Percentiles rank a stretch among this genome's conserved stretches.
Evolutionary conservation across 1,140 invertebrate genomes (phyloP).

Genomic region (Battus philenor): DNA sequence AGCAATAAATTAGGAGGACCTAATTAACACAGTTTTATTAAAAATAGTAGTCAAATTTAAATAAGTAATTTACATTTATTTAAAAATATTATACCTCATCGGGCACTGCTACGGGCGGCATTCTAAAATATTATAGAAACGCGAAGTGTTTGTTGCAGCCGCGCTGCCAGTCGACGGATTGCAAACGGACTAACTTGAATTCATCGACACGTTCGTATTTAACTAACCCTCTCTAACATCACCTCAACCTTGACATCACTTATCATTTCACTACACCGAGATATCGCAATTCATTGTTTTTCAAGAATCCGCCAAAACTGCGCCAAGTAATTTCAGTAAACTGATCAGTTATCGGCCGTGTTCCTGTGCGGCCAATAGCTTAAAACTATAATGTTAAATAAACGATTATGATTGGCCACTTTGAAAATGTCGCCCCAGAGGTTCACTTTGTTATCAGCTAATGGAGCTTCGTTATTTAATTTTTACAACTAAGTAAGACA

Average conservation of each 20-base stretch:
- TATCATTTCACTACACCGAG: slow-evolving; percentile 26
- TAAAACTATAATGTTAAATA: not conserved
- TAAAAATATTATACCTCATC: slow-evolving; percentile 47
- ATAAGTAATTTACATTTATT: not conserved
- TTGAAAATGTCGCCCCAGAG: not conserved
- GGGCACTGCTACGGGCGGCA: slow-evolving; percentile 66
- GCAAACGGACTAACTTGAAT: slow-evolving; percentile 43
- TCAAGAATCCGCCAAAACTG: slow-evolving; percentile 12
- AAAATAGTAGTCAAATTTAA: no score
- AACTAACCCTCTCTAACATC: slow-evolving; percentile 27
- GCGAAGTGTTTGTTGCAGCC: slow-evolving; percentile 17
- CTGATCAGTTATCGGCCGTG: no score
- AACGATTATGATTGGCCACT: slow-evolving; percentile 3
- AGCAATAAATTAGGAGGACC: no score
- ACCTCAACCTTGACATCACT: slow-evolving; percentile 42
- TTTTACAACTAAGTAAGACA: no score
- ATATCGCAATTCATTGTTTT: slow-evolving; percentile 22
- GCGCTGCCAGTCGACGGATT: slow-evolving; percentile 19
- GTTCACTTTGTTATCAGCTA: no score
- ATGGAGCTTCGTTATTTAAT: no score
- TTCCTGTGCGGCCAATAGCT: not conserved
- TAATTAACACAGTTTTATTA: no score
- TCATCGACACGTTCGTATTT: slow-evolving; percentile 37
- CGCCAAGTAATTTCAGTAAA: not conserved
- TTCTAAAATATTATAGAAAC: slow-evolving; percentile 22